Evolutionary conservation across 2,888 invertebrate genomes (phyloP).

Genomic region (Perithous albicinctus): DNA sequence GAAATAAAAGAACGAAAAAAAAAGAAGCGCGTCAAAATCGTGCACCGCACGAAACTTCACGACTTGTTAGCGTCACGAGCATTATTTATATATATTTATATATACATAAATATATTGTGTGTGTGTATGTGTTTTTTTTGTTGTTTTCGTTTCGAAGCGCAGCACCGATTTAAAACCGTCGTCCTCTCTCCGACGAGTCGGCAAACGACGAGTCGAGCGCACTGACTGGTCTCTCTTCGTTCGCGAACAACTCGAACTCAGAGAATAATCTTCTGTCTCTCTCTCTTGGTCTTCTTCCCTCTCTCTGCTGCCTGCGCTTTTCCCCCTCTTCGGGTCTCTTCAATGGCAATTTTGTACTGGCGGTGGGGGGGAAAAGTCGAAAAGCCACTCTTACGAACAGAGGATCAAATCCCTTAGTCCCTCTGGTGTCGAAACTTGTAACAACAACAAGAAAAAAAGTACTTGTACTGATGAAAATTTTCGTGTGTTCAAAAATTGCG

Average conservation of each 20-base stretch:
- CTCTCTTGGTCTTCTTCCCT: slow-evolving; percentile 1
- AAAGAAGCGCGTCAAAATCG: slow-evolving; percentile 17
- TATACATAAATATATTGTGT: background rate
- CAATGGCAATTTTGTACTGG: too few relatives aligned
- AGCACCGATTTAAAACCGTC: slow-evolving; percentile 21
- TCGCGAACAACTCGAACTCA: slow-evolving; percentile 35
- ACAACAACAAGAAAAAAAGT: too few relatives aligned
- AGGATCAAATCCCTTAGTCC: slow-evolving; percentile 18
- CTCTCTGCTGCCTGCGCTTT: background rate
- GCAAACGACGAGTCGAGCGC: slow-evolving; percentile 76
- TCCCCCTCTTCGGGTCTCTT: background rate
- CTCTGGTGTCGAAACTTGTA: background rate
- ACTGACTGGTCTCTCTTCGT: slow-evolving; percentile 71
- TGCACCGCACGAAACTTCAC: slow-evolving; percentile 64
- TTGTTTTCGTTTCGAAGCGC: background rate
- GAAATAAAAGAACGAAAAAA: background rate
- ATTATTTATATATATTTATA: slow-evolving; percentile 33
- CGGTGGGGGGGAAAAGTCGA: too few relatives aligned
- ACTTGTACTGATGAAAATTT: background rate
- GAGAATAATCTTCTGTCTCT: slow-evolving; percentile 18
- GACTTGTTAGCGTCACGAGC: slow-evolving; percentile 62
- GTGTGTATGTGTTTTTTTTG: background rate
- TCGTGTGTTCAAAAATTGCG: slow-evolving; percentile 58
- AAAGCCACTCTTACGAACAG: background rate
- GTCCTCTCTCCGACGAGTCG: slow-evolving; percentile 40